phyloP scores from a whole-genome alignment of 2,797 vertebrate species.

The Lycodopsis pacificus region DNA sequence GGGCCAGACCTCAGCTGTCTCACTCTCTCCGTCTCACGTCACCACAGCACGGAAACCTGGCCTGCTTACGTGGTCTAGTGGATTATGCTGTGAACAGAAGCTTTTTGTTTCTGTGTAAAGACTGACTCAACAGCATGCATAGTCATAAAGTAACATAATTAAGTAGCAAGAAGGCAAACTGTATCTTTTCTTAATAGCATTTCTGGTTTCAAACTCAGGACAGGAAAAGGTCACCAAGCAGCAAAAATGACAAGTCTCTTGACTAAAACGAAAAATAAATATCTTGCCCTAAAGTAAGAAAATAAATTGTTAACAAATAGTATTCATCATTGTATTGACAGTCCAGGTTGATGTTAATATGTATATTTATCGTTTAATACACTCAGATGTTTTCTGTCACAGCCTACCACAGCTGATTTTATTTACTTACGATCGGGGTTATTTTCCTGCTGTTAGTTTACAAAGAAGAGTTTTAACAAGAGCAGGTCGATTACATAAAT shows the following conservation, averaged over 20 bases:
- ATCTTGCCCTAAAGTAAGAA: not conserved
- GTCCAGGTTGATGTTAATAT: fast-evolving
- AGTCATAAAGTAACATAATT: not conserved
- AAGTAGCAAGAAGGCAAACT: fast-evolving
- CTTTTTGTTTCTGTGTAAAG: slow-evolving; percentile 3
- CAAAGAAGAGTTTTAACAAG: slow-evolving; percentile 38
- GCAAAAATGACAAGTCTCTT: not conserved
- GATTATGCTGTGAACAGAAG: slow-evolving; percentile 3
- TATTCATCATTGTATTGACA: not conserved
- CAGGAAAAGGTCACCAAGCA: not conserved
- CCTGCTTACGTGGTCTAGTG: slow-evolving; percentile 6
- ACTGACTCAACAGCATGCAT: not conserved
- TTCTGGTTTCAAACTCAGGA: not conserved
- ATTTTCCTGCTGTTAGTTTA: slow-evolving; percentile 5
- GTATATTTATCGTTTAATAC: not conserved
- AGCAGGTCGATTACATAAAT: slow-evolving; percentile 57
- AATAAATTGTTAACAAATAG: not conserved
- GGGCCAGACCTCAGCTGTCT: slow-evolving; percentile 63
- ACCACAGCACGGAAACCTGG: slow-evolving; percentile 53
- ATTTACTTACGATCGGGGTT: not conserved
- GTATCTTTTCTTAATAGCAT: not conserved
- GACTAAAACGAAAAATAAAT: not conserved
- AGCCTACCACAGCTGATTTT: not conserved
- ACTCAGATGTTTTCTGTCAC: not conserved
- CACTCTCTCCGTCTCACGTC: slow-evolving; percentile 27